phyloP scores from a whole-genome alignment of 2,113 vertebrate species.

The Ranitomeya imitator region DNA sequence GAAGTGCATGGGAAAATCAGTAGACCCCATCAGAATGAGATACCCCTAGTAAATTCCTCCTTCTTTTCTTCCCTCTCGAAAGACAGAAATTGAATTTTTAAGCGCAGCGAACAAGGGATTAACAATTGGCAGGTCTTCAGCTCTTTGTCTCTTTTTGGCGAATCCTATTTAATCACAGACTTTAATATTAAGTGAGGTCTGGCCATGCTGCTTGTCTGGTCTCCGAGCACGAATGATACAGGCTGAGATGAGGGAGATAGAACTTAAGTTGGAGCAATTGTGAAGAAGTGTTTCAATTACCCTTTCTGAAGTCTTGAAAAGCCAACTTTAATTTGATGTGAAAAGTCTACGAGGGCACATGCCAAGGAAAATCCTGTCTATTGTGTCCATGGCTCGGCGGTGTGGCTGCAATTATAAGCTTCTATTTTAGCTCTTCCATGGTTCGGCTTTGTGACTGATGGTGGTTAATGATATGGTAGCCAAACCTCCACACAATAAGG shows the following conservation, averaged over 20 bases:
- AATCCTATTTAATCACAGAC: constrained; percentile 70
- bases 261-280: constrained; percentile 66
- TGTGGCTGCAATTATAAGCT: constrained; percentile 2
- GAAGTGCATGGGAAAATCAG: constrained; percentile 71
- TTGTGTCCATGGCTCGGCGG: not conserved
- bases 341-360: constrained; percentile 60
- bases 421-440: not conserved
- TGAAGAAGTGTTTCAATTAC: constrained; percentile 69
- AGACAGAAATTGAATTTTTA: constrained; percentile 73
- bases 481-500: not conserved
- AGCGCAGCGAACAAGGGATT: constrained; percentile 69
- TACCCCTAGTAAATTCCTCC: constrained; percentile 56
- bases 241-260: constrained; percentile 64
- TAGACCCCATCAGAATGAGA: constrained; percentile 69
- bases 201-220: constrained; percentile 56
- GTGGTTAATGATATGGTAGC: constrained; percentile 26
- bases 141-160: constrained; percentile 70
- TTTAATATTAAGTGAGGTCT: constrained; percentile 73
- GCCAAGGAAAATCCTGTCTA: constrained; percentile 3
- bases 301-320: constrained; percentile 66
- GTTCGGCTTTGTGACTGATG: not conserved
- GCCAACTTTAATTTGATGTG: constrained; percentile 67
- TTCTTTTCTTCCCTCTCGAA: constrained; percentile 57
- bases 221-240: constrained; percentile 63
- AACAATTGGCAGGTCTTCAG: constrained; percentile 68